Base-by-base conservation (phyloP, 2,113 vertebrate species). In the Eudyptes chrysolophus region DNA sequence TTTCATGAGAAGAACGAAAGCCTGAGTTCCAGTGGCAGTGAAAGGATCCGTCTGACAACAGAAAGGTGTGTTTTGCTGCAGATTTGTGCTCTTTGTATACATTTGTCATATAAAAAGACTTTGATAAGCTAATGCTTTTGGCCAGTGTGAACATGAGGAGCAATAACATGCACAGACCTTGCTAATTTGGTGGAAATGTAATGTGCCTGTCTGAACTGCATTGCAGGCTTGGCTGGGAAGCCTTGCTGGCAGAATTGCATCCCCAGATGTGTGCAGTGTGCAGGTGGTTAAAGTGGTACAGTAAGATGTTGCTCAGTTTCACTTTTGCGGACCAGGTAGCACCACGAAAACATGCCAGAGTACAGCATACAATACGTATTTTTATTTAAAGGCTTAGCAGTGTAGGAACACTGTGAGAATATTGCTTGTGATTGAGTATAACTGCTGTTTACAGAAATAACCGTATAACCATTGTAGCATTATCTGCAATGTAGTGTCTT, bases 1-100 rank as follows among this genome's bases (percentile, higher is more conserved):
- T 99, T 99, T 95, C 98, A 99, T 27, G 98, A 99, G 94, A 99
- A 99, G 97, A 98, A 94, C 19, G 98, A 99, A 92, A 96, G 51
- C 64, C 87, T 98, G 49, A 98, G 98, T 71, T 97, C 97, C 86
- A 99, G 98, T 84, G 97, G 97, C 68, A 98, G 98, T 21, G 99
- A 99, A 96, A 98, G 97, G 95, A 99, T 99, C 74, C 98, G 98
- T 94, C 95, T 97, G 78, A 99, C 99, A 51, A 98, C 99, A 29
- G 98, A 99, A 95, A 99, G 99, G 99, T 95, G 22, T 54, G 54
- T 66, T 72, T 70, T 55, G 7, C 34, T 87, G 22, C 40, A 72
- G 25, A 40, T 75, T 75, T 72, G 4, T 49, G 27, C 30, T 84
- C 16, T 66, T 70, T 70, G 12, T 29, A 24, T 80, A n/a, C 8